Conservation (phyloP, 2,797 vertebrate species). For the Acomys russatus region DNA sequence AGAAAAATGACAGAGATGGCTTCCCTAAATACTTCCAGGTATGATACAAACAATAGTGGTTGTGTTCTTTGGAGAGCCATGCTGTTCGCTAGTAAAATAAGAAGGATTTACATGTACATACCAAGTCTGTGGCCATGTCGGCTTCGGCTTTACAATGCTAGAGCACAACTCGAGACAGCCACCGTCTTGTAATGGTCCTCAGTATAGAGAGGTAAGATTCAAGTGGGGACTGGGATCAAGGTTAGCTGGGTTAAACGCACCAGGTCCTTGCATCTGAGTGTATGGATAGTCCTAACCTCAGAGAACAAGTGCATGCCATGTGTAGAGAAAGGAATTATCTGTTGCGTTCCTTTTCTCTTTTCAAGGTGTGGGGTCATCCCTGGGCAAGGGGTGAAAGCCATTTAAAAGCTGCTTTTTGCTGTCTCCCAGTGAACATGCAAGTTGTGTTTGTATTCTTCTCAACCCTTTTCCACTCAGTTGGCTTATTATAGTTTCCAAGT, state of each 20-base stretch:
- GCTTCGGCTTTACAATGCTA: not conserved
- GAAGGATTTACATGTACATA: not conserved
- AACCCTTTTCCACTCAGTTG: not conserved
- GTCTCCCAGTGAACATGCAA: not conserved
- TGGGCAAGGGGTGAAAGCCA: conserved; percentile 20
- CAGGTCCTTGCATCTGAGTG: not conserved
- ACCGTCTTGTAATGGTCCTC: not conserved
- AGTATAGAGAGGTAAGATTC: not conserved
- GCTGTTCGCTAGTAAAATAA: conserved; percentile 32
- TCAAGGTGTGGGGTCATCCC: not conserved
- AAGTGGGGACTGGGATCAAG: not conserved
- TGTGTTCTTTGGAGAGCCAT: conserved; percentile 3
- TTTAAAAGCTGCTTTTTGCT: conserved; percentile 39
- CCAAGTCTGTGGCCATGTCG: not conserved
- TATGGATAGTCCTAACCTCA: not conserved
- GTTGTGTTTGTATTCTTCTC: not conserved
- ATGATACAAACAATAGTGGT: conserved; percentile 54
- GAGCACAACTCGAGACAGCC: not conserved
- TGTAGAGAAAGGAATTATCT: not conserved
- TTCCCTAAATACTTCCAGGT: conserved; percentile 99
- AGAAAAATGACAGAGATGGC: conserved; percentile 98
- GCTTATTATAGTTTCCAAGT: not conserved
- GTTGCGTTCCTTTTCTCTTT: conserved; percentile 11
- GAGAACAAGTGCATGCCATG: not conserved
- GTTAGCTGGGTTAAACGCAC: not conserved